Evolutionary conservation across 1,140 invertebrate genomes (phyloP).

Genomic region (Coenobita brevimanus): DNA sequence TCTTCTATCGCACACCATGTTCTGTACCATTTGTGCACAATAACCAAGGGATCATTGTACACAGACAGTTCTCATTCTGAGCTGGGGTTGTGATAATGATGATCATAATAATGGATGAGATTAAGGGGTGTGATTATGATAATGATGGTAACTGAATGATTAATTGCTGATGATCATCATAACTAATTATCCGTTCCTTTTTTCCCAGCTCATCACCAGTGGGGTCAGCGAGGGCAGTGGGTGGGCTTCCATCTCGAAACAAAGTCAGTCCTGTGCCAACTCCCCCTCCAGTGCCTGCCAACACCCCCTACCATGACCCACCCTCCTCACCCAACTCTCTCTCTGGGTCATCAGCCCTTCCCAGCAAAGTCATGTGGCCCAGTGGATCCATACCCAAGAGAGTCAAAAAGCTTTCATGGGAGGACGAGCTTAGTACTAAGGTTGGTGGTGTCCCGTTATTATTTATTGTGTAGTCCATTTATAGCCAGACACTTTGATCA

Average conservation of each 20-base stretch:
- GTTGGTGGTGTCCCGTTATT: conserved; percentile 5
- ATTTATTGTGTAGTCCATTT: no score
- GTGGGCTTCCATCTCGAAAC: conserved; percentile 51
- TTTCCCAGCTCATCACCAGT: conserved; percentile 42
- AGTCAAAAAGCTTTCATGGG: conserved; percentile 84
- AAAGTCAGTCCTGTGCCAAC: conserved; percentile 52
- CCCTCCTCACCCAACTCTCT: conserved; percentile 11
- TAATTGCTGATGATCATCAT: no score
- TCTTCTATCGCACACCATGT: no score
- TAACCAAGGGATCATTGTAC: no score
- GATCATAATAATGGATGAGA: no score
- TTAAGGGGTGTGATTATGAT: no score
- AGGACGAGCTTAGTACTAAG: conserved; percentile 77
- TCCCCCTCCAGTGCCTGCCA: conserved; percentile 26
- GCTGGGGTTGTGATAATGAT: no score
- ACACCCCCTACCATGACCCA: conserved; percentile 48
- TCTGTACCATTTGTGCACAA: no score
- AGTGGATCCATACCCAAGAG: conserved; percentile 78
- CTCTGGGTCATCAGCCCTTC: conserved; percentile 62
- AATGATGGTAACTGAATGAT: no score
- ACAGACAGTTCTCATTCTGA: no score
- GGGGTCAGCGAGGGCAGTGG: conserved; percentile 62
- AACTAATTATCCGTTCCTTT: background rate
- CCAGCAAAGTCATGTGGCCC: conserved; percentile 74
- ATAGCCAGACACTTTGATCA: no score